Evolutionary conservation across 1,140 invertebrate genomes (phyloP), one percentile per base, ranked within the genome.

Genomic region (Fopius arisanus): DNA sequence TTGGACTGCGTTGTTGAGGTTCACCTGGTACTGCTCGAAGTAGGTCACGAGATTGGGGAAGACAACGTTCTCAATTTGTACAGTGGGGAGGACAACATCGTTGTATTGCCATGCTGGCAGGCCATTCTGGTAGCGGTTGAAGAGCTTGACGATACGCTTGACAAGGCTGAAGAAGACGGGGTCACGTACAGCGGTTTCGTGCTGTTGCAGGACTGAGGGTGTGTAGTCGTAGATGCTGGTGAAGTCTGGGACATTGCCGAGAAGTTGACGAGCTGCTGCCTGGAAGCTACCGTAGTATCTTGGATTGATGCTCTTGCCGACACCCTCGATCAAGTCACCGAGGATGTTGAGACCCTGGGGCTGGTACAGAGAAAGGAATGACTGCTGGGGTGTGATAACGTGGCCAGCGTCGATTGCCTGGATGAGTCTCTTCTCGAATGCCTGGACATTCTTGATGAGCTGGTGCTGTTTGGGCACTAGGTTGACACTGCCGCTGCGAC

Each of bases 381-480:
- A 62, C 23, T 83, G 84, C 75, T 85, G 83, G 28, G 84, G 80
- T 0, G 89, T 90, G 80, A 89, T 88, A 59, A 93, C 88, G 77
- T 88, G 90, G 71, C 93, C 92, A 70, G 88, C 85, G 5, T 92
- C 89, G 65, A 94, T 92, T 73, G 91, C 91, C 54, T 92, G 89
- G 33, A 89, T 86, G 62, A 94, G 90, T 76, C 92, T 91, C 51
- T 83, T 85, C 75, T 92, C 90, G 74, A 91, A 89, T 41, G 88
- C 81, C 37, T 88, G 83, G 54, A 91, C 88, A 28, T 89, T 72
- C 12, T 86, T 75, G 12, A 88, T 75, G 43, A 87, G 84, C 19
- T 84, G 73, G n/a, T 89, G 82, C 72, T 90, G 89, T 1, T 90
- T 78, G 1, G 87, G 79, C 14, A 84, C 83, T 1, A 90, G 88